Conservation (phyloP, 2,888 invertebrate species). For the Gastrophysa polygoni region DNA sequence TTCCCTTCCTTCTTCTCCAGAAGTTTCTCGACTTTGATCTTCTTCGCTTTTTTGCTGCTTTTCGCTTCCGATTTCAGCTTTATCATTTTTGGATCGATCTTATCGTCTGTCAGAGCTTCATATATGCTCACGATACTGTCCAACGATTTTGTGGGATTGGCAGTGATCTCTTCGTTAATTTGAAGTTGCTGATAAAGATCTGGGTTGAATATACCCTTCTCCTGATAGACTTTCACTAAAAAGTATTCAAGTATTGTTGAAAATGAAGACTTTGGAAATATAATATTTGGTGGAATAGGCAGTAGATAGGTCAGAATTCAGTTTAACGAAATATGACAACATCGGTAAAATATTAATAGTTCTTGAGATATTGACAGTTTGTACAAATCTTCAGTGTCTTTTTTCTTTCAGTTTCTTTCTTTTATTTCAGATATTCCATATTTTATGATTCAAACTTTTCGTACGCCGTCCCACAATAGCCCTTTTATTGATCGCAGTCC, state of each 20-base stretch:
- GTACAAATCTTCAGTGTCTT: too few relatives aligned
- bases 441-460: too few relatives aligned
- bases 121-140: conserved; percentile 46
- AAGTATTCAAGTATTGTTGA: not conserved
- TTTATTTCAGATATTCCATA: too few relatives aligned
- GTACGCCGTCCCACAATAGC: too few relatives aligned
- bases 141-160: conserved; percentile 18
- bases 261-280: too few relatives aligned
- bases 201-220: conserved; percentile 39
- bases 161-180: conserved; percentile 20
- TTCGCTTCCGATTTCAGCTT: conserved; percentile 1
- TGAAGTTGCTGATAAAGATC: conserved; percentile 39
- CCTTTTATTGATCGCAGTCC: too few relatives aligned
- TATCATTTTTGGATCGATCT: conserved; percentile 26
- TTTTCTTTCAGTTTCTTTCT: too few relatives aligned
- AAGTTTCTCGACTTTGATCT: not conserved
- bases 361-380: too few relatives aligned
- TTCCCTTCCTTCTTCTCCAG: conserved; percentile 8
- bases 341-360: too few relatives aligned
- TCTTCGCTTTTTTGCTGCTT: not conserved
- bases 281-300: too few relatives aligned
- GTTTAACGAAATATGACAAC: too few relatives aligned
- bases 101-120: conserved; percentile 45
- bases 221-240: conserved; percentile 46
- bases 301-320: too few relatives aligned